phyloP scores from a whole-genome alignment of 2,797 vertebrate genomes.

The Melanotaenia maccullochi region DNA sequence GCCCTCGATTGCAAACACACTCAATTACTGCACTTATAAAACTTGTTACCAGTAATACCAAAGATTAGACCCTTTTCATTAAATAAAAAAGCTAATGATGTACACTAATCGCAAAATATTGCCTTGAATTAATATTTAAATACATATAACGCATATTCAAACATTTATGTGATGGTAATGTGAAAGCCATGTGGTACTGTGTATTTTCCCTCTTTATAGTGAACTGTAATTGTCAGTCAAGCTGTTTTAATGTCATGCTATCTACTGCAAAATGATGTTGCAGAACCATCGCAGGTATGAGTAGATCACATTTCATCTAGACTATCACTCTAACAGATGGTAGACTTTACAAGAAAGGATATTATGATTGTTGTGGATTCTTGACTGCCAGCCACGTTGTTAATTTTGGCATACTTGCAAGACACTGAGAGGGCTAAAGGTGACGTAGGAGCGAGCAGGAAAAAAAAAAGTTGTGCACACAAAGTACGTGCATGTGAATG shows the following conservation, averaged over 20 bases:
- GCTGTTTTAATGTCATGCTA: conserved; percentile 57
- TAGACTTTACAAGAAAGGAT: conserved; percentile 42
- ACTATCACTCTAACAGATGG: conserved; percentile 62
- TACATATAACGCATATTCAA: conserved; percentile 11
- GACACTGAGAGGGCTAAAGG: conserved; percentile 23
- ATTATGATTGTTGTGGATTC: conserved; percentile 36
- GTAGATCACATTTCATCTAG: conserved; percentile 40
- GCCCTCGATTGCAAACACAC: conserved; percentile 32
- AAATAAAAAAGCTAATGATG: conserved; percentile 12
- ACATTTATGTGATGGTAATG: conserved; percentile 47
- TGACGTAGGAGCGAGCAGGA: conserved; percentile 9
- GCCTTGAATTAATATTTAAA: conserved; percentile 17
- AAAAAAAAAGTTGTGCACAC: background rate
- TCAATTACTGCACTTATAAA: conserved; percentile 37
- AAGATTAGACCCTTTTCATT: background rate
- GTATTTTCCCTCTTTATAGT: conserved; percentile 40
- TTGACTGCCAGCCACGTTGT: conserved; percentile 38
- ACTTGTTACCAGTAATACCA: conserved; percentile 24
- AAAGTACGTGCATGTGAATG: too few species aligned
- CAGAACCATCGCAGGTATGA: conserved; percentile 48
- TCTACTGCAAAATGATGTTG: conserved; percentile 51
- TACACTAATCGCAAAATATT: conserved; percentile 9
- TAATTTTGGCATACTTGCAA: conserved; percentile 32
- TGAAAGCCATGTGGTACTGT: conserved; percentile 48
- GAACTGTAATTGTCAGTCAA: conserved; percentile 59